These are phyloP conservation scores for Chouioia cunea DNA, from an alignment of 2,888 invertebrate genomes.

Conservation along the genomic window DNA sequence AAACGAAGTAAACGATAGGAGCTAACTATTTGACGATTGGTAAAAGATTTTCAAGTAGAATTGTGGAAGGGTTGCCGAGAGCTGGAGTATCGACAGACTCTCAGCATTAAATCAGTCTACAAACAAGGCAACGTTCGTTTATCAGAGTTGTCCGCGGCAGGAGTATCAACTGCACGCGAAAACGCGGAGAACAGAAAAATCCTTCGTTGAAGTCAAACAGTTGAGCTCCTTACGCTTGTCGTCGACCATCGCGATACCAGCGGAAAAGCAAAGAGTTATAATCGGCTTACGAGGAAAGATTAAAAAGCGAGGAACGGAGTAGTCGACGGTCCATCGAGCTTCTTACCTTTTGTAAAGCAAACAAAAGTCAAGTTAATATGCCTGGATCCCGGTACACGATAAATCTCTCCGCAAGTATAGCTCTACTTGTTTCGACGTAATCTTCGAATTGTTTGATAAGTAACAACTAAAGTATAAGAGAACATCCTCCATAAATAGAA, in stretches of 20 bases:
- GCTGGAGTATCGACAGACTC: conserved; percentile 64
- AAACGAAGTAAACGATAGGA: background rate
- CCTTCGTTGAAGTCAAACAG: conserved; percentile 8
- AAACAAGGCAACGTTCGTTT: conserved; percentile 18
- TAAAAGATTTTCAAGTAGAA: conserved; percentile 3
- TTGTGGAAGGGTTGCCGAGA: conserved; percentile 46
- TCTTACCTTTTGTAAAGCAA: conserved; percentile 24
- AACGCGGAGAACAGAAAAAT: conserved; percentile 12
- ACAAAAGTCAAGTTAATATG: conserved; percentile 4
- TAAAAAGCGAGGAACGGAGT: conserved; percentile 54
- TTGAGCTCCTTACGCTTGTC: conserved; percentile 22
- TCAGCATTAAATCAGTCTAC: conserved; percentile 47
- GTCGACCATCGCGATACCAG: background rate
- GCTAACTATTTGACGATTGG: conserved; percentile 6
- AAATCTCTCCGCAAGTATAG: background rate
- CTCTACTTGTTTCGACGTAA: too few species aligned
- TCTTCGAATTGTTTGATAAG: too few species aligned
- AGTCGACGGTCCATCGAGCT: conserved; percentile 45
- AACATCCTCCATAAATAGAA: too few species aligned
- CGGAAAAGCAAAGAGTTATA: too few species aligned
- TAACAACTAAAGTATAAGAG: too few species aligned
- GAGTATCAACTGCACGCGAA: conserved; percentile 57
- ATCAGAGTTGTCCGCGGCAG: conserved; percentile 49
- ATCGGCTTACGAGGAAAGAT: background rate
- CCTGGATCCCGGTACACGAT: conserved; percentile 10